A percentile compares a stretch with the other conserved stretches of the same genome.
These are phyloP conservation scores for Apamea epomidion DNA, from an alignment of 2,888 invertebrate species.

Conservation along the genomic window DNA sequence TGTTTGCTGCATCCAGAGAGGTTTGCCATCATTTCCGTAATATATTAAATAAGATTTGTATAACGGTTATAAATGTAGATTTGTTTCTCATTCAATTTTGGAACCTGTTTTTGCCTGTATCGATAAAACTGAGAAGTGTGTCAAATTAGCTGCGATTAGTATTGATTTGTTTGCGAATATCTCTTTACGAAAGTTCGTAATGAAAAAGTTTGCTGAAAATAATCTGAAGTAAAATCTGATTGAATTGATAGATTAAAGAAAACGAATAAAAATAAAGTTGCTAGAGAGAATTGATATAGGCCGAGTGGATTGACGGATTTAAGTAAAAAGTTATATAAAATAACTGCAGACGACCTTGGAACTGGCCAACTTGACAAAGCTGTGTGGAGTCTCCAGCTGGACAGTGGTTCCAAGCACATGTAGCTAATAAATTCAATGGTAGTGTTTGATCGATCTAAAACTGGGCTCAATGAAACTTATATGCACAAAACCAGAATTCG, in stretches of 20 bases:
- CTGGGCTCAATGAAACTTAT: neutral
- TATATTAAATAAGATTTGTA: slow-evolving; percentile 78
- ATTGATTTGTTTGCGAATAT: slow-evolving; percentile 41
- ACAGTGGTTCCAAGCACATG: neutral
- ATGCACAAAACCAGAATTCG: neutral
- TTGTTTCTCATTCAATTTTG: slow-evolving; percentile 57
- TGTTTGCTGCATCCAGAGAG: slow-evolving; percentile 60
- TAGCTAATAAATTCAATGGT: neutral
- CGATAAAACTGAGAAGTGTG: slow-evolving; percentile 68
- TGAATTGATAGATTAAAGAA: neutral
- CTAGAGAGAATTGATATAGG: neutral
- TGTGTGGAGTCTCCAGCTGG: neutral
- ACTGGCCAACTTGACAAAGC: neutral
- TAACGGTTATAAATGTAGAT: slow-evolving; percentile 55
- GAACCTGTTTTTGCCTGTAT: slow-evolving; percentile 67
- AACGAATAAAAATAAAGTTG: neutral
- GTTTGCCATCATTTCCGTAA: slow-evolving; percentile 74
- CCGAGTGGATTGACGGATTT: neutral
- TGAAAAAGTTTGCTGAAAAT: slow-evolving; percentile 27
- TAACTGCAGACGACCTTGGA: neutral
- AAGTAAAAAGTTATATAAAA: neutral
- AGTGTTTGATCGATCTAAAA: neutral
- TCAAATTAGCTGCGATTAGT: slow-evolving; percentile 72
- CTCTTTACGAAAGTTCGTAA: slow-evolving; percentile 15
- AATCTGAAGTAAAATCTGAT: neutral